A percentile compares a stretch with the other conserved stretches of the same genome.
These are phyloP conservation scores for Etheostoma cragini DNA, from an alignment of 2,113 vertebrate species.

Conservation along the genomic window DNA sequence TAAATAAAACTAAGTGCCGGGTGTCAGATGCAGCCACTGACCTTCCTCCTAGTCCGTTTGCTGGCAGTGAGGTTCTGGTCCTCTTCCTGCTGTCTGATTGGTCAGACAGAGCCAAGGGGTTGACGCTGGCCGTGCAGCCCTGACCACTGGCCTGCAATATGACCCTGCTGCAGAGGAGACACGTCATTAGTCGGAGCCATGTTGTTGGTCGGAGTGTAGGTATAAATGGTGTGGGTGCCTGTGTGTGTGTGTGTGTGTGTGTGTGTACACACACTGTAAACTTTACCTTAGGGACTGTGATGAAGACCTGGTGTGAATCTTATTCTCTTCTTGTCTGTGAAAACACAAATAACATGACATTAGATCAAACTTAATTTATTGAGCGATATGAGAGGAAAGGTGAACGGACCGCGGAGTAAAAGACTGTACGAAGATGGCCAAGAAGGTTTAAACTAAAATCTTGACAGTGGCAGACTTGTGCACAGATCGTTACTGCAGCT, in stretches of 20 bases:
- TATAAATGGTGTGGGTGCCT: not conserved
- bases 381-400: not conserved
- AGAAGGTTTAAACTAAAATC: slow-evolving; percentile 4
- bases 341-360: slow-evolving; percentile 43
- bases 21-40: slow-evolving; percentile 44
- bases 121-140: slow-evolving; percentile 86
- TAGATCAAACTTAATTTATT: not conserved
- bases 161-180: slow-evolving; percentile 80
- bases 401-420: slow-evolving; percentile 21
- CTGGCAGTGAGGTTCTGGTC: slow-evolving; percentile 84
- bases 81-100: slow-evolving; percentile 90
- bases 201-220: not conserved
- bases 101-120: slow-evolving; percentile 86
- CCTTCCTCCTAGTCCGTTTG: slow-evolving; percentile 70
- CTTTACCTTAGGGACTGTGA: slow-evolving; percentile 80
- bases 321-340: slow-evolving; percentile 85
- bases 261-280: not conserved
- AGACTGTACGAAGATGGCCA: slow-evolving; percentile 41
- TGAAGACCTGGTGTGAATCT: slow-evolving; percentile 83
- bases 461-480: slow-evolving; percentile 3
- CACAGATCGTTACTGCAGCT: slow-evolving; percentile 43
- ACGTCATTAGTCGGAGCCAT: not conserved
- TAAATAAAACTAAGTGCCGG: not conserved
- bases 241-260: not conserved
- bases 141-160: slow-evolving; percentile 91